A percentile compares a stretch with the other conserved stretches of the same genome.
These are phyloP conservation scores for Adela reaumurella DNA, from an alignment of 2,888 invertebrate genomes.

Conservation along the genomic window DNA sequence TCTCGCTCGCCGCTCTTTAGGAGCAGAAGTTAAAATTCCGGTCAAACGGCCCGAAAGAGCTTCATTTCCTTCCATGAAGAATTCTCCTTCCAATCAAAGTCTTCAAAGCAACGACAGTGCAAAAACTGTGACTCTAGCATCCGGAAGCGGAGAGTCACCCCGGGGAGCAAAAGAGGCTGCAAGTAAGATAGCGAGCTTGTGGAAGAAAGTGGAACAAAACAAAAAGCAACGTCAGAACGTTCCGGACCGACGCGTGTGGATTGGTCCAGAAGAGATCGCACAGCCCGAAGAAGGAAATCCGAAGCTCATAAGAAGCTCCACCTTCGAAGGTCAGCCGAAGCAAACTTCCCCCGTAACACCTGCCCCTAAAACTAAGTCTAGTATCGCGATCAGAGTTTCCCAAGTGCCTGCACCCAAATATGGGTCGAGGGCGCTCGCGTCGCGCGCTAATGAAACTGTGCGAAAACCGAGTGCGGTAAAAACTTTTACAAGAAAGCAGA, in stretches of 20 bases:
- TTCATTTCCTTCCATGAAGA: slow-evolving; percentile 33
- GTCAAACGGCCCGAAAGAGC: slow-evolving; percentile 18
- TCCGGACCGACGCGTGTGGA: slow-evolving; percentile 60
- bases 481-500: slow-evolving; percentile 32
- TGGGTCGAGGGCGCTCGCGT: slow-evolving; percentile 26
- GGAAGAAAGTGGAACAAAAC: slow-evolving; percentile 73
- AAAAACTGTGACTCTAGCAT: slow-evolving; percentile 37
- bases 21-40: slow-evolving; percentile 18
- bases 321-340: slow-evolving; percentile 59
- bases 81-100: slow-evolving; percentile 54
- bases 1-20: slow-evolving; percentile 21
- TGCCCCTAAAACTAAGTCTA: slow-evolving; percentile 45
- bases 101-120: slow-evolving; percentile 52
- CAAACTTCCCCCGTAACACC: slow-evolving; percentile 23
- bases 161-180: slow-evolving; percentile 63
- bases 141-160: slow-evolving; percentile 26
- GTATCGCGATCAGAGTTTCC: slow-evolving; percentile 41
- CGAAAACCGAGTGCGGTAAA: slow-evolving; percentile 24
- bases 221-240: slow-evolving; percentile 53
- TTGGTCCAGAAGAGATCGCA: slow-evolving; percentile 25
- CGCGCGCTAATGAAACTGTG: slow-evolving; percentile 9
- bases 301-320: slow-evolving; percentile 59
- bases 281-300: slow-evolving; percentile 30
- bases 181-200: slow-evolving; percentile 76
- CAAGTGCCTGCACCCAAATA: slow-evolving; percentile 35